phyloP scores from a whole-genome alignment of 2,797 vertebrate species.

The Peromyscus melanophrys region DNA sequence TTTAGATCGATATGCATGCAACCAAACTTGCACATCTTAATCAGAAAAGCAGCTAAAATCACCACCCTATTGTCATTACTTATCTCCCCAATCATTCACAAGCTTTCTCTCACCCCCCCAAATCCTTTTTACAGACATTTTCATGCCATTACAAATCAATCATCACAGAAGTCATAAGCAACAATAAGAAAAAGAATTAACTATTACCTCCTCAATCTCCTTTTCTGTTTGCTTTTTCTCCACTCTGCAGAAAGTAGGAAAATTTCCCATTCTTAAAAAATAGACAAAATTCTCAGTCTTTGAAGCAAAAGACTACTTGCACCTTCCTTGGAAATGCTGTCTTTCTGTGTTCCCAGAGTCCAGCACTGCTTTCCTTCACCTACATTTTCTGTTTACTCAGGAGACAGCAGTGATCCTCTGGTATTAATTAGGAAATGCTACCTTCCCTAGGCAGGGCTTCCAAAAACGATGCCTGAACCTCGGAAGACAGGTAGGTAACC shows the following conservation, averaged over 20 bases:
- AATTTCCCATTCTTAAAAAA: constrained; percentile 82
- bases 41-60: constrained; percentile 75
- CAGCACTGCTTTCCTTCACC: constrained; percentile 73
- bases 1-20: constrained; percentile 13
- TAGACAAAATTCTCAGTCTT: constrained; percentile 63
- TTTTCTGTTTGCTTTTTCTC: constrained; percentile 79
- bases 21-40: constrained; percentile 70
- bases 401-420: constrained; percentile 79
- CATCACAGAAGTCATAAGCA: constrained; percentile 77
- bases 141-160: constrained; percentile 69
- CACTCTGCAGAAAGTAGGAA: constrained; percentile 83
- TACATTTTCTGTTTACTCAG: constrained; percentile 79
- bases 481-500: constrained; percentile 77
- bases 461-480: constrained; percentile 80
- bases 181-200: constrained; percentile 75
- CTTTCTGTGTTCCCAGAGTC: constrained; percentile 75
- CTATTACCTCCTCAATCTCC: constrained; percentile 82
- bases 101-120: constrained; percentile 60
- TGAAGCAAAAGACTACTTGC: constrained; percentile 70
- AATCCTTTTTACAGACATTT: constrained; percentile 56
- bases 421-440: constrained; percentile 79
- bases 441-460: constrained; percentile 79
- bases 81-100: constrained; percentile 38
- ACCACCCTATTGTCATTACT: not conserved
- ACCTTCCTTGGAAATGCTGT: constrained; percentile 64